Evolutionary conservation across 53 echinoderm and acorn worm genomes (phyloP), one percentile per base, ranked within the genome.

Genomic region (Hippasteria phrygiana): DNA sequence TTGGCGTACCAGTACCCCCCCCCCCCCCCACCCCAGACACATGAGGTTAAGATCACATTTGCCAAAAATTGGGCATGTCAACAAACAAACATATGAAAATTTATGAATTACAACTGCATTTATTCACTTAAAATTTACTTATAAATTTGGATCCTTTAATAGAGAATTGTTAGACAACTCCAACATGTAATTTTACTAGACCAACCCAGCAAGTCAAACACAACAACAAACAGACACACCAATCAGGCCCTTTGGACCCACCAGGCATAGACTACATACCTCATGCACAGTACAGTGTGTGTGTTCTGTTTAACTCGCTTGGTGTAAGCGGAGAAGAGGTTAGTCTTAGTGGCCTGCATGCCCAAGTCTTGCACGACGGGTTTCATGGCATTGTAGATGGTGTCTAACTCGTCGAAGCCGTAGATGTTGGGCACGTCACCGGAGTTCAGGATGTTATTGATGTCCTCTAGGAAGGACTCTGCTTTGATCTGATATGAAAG

Each of bases 341-440:
- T 98, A 7, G 98, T 94, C 87, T 95, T 98, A 6, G 98, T 98
- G 10, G 98, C 79, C 73, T 98, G 95, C 88, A 95, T 91, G 27
- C 95, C 98, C 1, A 91, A 77, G 54, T 98, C 98, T 76, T 89
- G 91, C 0, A 98, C 98, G 1, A 98, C 91, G 16, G 95, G 98
- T 53, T 98, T 98, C 95, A 95, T 98, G 56, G 94, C 90, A 24
- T 95, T 98, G 87, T 89, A 95, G 88, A 98, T 95, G 41, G 87
- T 88, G 74, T 95, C 95, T 55, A 95, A 46, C 80, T 98, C 98
- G 77, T 98, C 98, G 90, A 98, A 94, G 24, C 89, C 89, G 20
- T 98, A 98, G 82, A 98, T 92, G 92, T 98, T 98, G 16, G 98
- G 98, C 0, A 98, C 98, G 55, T 98, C 98, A 9, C 98, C 98